Evolutionary conservation across 1,140 invertebrate genomes (phyloP).

Genomic region (Hydropsyche tenuis): DNA sequence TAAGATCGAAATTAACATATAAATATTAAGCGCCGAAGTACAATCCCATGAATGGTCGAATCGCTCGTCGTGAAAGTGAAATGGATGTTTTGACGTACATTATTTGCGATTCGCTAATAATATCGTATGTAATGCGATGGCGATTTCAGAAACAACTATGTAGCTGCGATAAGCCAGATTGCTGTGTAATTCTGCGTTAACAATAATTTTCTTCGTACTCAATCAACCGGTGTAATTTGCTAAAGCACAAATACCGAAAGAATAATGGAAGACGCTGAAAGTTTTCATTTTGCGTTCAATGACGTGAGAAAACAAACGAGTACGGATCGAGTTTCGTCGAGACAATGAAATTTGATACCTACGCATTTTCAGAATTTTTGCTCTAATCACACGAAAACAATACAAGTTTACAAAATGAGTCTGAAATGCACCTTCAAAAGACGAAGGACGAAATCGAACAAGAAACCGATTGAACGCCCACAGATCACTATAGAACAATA

Average conservation of each 20-base stretch:
- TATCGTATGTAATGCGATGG: slow-evolving; percentile 4
- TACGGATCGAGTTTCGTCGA: no score
- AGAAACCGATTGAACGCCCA: not conserved
- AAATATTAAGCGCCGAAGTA: no score
- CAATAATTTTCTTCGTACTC: slow-evolving; percentile 11
- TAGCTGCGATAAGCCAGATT: slow-evolving; percentile 4
- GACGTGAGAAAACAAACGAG: no score
- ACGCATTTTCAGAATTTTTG: no score
- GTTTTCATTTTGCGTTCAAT: not conserved
- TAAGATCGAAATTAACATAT: no score
- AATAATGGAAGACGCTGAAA: not conserved
- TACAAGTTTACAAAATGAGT: not conserved
- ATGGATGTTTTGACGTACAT: slow-evolving; percentile 5
- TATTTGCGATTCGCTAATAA: slow-evolving; percentile 14
- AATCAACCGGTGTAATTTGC: not conserved
- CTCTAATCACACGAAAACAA: no score
- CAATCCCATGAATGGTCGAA: no score
- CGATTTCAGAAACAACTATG: not conserved
- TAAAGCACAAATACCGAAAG: not conserved
- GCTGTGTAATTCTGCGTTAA: slow-evolving; percentile 19
- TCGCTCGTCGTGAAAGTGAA: slow-evolving; percentile 10
- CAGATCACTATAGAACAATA: slow-evolving; percentile 3
- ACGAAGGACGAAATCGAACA: not conserved
- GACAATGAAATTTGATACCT: no score
- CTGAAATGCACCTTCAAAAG: not conserved